These are phyloP conservation scores for Drosophila koepferae DNA, from an alignment of 2,888 invertebrate species.

Conservation along the genomic window DNA sequence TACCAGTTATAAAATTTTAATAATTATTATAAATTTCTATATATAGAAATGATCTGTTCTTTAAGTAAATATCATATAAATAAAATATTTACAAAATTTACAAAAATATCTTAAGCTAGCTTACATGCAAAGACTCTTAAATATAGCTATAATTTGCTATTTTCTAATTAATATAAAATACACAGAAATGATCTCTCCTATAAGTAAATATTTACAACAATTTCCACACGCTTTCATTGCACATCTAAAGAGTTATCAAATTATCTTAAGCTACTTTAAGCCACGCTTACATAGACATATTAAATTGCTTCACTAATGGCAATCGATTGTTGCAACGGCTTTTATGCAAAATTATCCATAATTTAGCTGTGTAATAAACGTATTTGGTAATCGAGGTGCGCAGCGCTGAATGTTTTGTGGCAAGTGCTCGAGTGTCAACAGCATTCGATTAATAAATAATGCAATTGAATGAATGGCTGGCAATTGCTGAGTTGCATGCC, in stretches of 20 bases:
- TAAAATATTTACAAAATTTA: too few relatives aligned
- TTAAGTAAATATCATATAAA: too few relatives aligned
- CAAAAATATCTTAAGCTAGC: too few relatives aligned
- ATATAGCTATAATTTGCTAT: too few relatives aligned
- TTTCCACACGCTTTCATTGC: too few relatives aligned
- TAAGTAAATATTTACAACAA: too few relatives aligned
- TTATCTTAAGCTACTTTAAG: not conserved
- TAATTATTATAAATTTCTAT: too few relatives aligned
- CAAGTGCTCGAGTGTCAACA: slow-evolving; percentile 61
- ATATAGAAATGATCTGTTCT: too few relatives aligned
- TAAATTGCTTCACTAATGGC: not conserved
- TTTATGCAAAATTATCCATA: not conserved
- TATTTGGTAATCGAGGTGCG: slow-evolving; percentile 14
- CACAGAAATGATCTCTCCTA: too few relatives aligned
- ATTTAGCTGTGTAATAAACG: slow-evolving; percentile 3
- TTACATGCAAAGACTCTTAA: too few relatives aligned
- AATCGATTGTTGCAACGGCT: not conserved
- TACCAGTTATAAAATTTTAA: too few relatives aligned
- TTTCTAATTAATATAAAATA: too few relatives aligned
- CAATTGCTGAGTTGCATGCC: slow-evolving; percentile 47
- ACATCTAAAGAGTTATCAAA: not conserved
- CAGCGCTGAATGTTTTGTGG: slow-evolving; percentile 21
- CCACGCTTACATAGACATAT: not conserved
- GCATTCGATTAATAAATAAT: slow-evolving; percentile 73
- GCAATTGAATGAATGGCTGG: slow-evolving; percentile 56